Base-by-base conservation (phyloP, 2,797 vertebrate species). In the Pteronotus mesoamericanus region DNA sequence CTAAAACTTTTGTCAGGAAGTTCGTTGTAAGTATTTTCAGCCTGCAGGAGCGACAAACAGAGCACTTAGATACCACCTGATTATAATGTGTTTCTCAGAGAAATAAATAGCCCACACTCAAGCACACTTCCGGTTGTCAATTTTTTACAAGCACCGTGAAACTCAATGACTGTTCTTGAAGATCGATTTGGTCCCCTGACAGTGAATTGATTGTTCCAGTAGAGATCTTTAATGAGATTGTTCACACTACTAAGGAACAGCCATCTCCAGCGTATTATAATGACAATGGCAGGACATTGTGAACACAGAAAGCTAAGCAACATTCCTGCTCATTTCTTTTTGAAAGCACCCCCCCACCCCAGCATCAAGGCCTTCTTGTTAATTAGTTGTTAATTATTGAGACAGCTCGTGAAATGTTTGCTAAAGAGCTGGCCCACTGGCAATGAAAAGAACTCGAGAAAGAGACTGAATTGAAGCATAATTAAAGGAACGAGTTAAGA, bases 361-460 rank as follows among this genome's bases (percentile, higher is more conserved):
- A 96, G 92, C 90, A 94, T 90, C 37, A 84, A 92, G 88, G 75
- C 91, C 91, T 96, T 94, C 95, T 92, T 96, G 92, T 97, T 97
- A 97, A 97, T 97, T 96, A 94, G 92, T 95, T 96, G 95, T 95
- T 97, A 97, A 95, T 98, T 96, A 97, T 89, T 75, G 95, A 91
- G 89, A 96, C 88, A 87, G 94, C 90, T 84, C 48, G n/a, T 96
- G 96, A 96, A 97, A 82, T 93, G 94, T 66, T 95, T 97, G 69
- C 89, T 95, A 96, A 97, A 96, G 78, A 97, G 92, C 94, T 95
- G 75, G 91, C 61, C 88, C 69, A 51, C 82, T 85, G 86, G 89
- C 88, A 86, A 93, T 96, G 89, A 91, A 96, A 83, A 94, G 93
- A 88, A 77, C 78, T 21, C 22, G 39, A 88, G 86, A 75, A 94